A percentile compares a stretch with the other conserved stretches of the same genome.
Evolutionary conservation across 1,140 invertebrate species (phyloP).

Genomic region (Rhopalosiphum padi): DNA sequence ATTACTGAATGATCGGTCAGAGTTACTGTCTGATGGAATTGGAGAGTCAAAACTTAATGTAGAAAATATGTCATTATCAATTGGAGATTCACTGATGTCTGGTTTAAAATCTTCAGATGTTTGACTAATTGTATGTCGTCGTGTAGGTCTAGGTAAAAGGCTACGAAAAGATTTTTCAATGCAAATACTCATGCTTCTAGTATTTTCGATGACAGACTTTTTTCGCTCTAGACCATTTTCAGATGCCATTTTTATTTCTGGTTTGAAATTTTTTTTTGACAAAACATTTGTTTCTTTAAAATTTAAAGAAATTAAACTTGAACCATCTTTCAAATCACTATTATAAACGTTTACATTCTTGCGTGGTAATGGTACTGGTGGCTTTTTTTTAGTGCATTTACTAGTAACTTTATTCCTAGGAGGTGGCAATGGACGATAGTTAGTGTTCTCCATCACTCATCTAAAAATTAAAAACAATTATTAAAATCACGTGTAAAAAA

Average conservation of each 20-base stretch:
- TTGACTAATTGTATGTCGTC: constrained; percentile 56
- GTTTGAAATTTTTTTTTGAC: constrained; percentile 41
- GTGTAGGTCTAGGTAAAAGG: constrained; percentile 34
- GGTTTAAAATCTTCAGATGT: constrained; percentile 63
- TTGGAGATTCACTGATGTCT: constrained; percentile 65
- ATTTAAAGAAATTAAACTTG: not conserved
- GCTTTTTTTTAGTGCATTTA: constrained; percentile 45
- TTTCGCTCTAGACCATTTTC: constrained; percentile 61
- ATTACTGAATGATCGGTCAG: constrained; percentile 57
- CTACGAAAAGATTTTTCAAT: constrained; percentile 58
- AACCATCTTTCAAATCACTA: not conserved
- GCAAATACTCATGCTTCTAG: constrained; percentile 61
- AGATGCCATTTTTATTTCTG: constrained; percentile 59
- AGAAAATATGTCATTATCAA: constrained; percentile 66
- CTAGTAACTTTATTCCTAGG: constrained; percentile 31
- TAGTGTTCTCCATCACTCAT: constrained; percentile 53
- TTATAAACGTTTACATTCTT: constrained; percentile 13
- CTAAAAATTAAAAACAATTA: constrained; percentile 51
- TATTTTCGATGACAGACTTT: constrained; percentile 60
- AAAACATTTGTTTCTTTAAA: constrained; percentile 33
- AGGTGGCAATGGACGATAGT: constrained; percentile 48
- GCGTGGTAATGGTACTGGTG: constrained; percentile 54
- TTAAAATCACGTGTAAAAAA: constrained; percentile 53
- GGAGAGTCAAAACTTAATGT: constrained; percentile 62
- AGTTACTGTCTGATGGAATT: constrained; percentile 60